phyloP scores from a whole-genome alignment of 2,113 vertebrate genomes.

The Cromileptes altivelis region DNA sequence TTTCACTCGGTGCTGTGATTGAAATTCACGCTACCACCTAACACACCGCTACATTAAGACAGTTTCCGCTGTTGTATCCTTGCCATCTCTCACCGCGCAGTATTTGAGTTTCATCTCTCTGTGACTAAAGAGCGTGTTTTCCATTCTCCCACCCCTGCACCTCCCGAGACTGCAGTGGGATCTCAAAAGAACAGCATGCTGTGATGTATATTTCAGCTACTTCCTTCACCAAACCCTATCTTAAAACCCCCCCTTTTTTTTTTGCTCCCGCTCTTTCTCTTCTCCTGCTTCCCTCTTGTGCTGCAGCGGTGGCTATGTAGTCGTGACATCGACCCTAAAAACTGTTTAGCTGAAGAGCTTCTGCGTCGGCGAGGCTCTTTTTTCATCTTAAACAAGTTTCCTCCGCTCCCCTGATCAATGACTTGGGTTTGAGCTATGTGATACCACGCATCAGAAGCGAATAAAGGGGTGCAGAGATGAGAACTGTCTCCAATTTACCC shows the following conservation, averaged over 20 bases:
- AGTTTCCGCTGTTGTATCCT: slow-evolving; percentile 47
- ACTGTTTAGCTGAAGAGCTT: slow-evolving; percentile 45
- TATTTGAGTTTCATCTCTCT: slow-evolving; percentile 74
- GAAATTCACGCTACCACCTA: slow-evolving; percentile 61
- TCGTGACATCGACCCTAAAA: slow-evolving; percentile 62
- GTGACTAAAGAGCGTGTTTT: slow-evolving; percentile 75
- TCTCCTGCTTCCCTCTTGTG: slow-evolving; percentile 22
- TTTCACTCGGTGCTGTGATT: slow-evolving; percentile 54
- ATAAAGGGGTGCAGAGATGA: slow-evolving; percentile 32
- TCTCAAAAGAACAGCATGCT: slow-evolving; percentile 73
- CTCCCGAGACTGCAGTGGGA: slow-evolving; percentile 67
- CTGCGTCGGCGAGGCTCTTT: slow-evolving; percentile 18
- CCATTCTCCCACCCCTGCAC: slow-evolving; percentile 69
- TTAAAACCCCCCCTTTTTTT: slow-evolving; percentile 33
- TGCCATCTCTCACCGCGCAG: slow-evolving; percentile 40
- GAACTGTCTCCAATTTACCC: slow-evolving; percentile 27
- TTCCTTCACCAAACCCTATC: slow-evolving; percentile 68
- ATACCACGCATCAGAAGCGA: slow-evolving; percentile 37
- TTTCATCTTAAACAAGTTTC: slow-evolving; percentile 54
- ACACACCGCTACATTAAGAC: slow-evolving; percentile 45
- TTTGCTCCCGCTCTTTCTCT: slow-evolving; percentile 19
- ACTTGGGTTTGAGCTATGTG: slow-evolving; percentile 34
- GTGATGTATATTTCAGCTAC: slow-evolving; percentile 82
- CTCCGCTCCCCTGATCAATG: slow-evolving; percentile 56
- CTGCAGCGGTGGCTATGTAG: slow-evolving; percentile 52